These are phyloP conservation scores for Sminthopsis crassicaudata DNA, from an alignment of 2,113 vertebrate genomes.

Conservation along the genomic window DNA sequence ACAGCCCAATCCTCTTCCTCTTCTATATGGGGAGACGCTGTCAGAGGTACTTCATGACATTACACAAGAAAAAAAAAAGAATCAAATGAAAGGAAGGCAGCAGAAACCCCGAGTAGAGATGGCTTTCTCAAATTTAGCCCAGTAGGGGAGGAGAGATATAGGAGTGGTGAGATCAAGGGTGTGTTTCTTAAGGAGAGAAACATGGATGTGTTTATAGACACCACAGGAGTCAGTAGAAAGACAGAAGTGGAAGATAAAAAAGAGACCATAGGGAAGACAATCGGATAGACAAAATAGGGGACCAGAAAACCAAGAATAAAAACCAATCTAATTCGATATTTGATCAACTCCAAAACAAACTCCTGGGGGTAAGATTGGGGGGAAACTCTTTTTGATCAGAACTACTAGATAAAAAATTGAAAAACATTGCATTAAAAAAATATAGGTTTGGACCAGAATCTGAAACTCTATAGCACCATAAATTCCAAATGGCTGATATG, in stretches of 20 bases:
- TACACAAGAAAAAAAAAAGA: not conserved
- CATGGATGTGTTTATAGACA: not conserved
- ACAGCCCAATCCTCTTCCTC: not conserved
- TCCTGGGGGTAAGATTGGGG: not conserved
- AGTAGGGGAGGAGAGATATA: not conserved
- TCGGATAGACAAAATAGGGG: not conserved
- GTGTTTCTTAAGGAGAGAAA: not conserved
- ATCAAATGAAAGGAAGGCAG: not conserved
- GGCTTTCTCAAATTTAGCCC: not conserved
- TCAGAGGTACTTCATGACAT: not conserved
- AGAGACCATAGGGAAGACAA: not conserved
- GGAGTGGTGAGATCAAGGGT: not conserved
- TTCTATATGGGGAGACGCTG: not conserved
- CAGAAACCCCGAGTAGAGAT: not conserved
- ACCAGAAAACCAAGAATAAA: not conserved
- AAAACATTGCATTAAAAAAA: not conserved
- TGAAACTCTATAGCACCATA: not conserved
- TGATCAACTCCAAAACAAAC: not conserved
- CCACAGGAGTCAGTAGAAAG: not conserved
- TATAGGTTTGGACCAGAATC: not conserved
- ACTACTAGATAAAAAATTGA: not conserved
- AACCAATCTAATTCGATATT: not conserved
- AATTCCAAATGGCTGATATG: not conserved
- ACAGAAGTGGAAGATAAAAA: not conserved
- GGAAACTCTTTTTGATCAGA: not conserved